A percentile compares a stretch with the other conserved stretches of the same genome.
Conservation (phyloP, 2,888 invertebrate species). For the Artemia sp. region DNA sequence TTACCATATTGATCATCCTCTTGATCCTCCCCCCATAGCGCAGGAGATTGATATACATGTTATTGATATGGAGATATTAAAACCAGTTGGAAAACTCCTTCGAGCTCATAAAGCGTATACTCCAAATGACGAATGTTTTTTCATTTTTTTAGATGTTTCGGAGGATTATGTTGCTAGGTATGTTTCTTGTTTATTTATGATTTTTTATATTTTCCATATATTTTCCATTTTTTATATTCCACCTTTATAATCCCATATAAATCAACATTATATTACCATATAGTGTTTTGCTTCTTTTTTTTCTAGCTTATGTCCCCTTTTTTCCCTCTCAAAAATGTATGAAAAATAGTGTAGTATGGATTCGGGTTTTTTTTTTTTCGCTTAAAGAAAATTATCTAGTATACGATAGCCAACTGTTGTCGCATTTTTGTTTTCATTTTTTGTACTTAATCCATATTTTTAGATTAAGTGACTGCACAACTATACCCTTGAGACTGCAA, state of each 20-base stretch:
- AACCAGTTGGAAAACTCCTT: slow-evolving; percentile 57
- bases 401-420: too few species aligned
- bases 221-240: too few species aligned
- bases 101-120: slow-evolving; percentile 64
- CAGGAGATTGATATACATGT: slow-evolving; percentile 74
- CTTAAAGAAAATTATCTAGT: too few species aligned
- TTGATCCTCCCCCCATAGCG: slow-evolving; percentile 64
- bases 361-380: too few species aligned
- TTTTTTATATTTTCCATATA: background rate
- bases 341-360: too few species aligned
- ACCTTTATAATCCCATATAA: background rate
- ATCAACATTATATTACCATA: slow-evolving; percentile 14
- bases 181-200: slow-evolving; percentile 21
- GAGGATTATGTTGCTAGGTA: slow-evolving; percentile 67
- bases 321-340: background rate
- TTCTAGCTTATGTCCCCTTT: background rate
- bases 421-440: too few species aligned
- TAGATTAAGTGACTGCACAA: too few species aligned
- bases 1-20: slow-evolving; percentile 52
- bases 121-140: slow-evolving; percentile 66
- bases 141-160: slow-evolving; percentile 65
- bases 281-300: background rate
- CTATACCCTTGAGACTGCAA: too few species aligned
- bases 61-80: slow-evolving; percentile 56
- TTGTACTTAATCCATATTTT: too few species aligned